phyloP scores from a whole-genome alignment of 2,888 invertebrate species.

The Ophraella communa region DNA sequence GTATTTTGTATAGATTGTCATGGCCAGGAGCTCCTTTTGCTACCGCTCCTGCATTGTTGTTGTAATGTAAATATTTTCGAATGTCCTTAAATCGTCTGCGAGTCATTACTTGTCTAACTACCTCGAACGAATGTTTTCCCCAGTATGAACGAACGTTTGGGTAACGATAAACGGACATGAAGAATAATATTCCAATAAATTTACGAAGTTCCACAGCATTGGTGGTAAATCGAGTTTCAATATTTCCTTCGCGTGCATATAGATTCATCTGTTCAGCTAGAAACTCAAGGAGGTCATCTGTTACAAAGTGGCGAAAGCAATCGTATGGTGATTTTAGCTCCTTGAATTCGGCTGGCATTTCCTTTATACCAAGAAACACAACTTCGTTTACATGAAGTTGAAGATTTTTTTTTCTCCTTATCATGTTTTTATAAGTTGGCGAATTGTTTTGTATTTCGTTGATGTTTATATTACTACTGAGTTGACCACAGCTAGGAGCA shows the following conservation, averaged over 20 bases:
- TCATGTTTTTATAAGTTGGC: not conserved
- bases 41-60: too few species aligned
- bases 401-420: slow-evolving; percentile 41
- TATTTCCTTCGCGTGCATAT: not conserved
- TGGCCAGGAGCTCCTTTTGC: too few species aligned
- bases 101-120: too few species aligned
- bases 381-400: slow-evolving; percentile 14
- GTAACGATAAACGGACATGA: too few species aligned
- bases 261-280: not conserved
- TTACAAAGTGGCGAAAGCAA: slow-evolving; percentile 9
- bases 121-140: too few species aligned
- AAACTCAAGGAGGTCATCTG: slow-evolving; percentile 1
- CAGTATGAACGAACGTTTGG: too few species aligned
- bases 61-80: too few species aligned
- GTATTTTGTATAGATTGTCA: too few species aligned
- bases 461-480: not conserved
- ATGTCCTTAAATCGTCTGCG: too few species aligned
- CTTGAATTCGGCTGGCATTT: slow-evolving; percentile 5
- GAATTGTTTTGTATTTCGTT: not conserved
- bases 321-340: slow-evolving; percentile 4
- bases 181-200: too few species aligned
- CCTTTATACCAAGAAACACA: slow-evolving; percentile 9
- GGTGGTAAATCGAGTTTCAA: slow-evolving; percentile 4
- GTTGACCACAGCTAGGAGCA: slow-evolving; percentile 2
- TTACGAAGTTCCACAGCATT: slow-evolving; percentile 1